These are phyloP conservation scores for Neostethus bicornis DNA, from an alignment of 2,797 vertebrate species.

Conservation along the genomic window DNA sequence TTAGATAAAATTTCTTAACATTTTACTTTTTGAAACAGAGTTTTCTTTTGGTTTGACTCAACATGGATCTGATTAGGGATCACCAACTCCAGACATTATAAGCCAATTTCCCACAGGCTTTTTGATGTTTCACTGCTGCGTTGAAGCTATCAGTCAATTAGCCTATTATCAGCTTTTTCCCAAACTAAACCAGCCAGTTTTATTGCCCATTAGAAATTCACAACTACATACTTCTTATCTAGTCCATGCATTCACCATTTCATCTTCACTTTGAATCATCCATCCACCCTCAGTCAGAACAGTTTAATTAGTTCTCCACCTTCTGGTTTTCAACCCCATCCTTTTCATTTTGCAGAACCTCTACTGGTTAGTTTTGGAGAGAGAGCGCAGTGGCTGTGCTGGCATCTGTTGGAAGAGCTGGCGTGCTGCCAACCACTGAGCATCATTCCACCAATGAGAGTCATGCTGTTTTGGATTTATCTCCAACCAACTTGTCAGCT, in stretches of 20 bases:
- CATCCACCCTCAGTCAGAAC: slow-evolving; percentile 39
- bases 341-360: slow-evolving; percentile 42
- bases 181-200: too few species aligned
- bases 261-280: slow-evolving; percentile 16
- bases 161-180: too few species aligned
- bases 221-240: not conserved
- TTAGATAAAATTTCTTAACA: not conserved
- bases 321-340: slow-evolving; percentile 24
- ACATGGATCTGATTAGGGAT: not conserved
- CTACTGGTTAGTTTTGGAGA: slow-evolving; percentile 50
- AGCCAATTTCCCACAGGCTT: too few species aligned
- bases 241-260: slow-evolving; percentile 2
- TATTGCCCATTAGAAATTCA: not conserved
- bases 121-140: too few species aligned
- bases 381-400: slow-evolving; percentile 59
- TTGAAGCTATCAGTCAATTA: too few species aligned
- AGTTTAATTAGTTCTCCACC: slow-evolving; percentile 28
- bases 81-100: too few species aligned
- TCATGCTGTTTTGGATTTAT: slow-evolving; percentile 70
- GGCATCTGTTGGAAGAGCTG: slow-evolving; percentile 66
- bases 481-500: slow-evolving; percentile 73
- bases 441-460: slow-evolving; percentile 65
- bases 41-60: not conserved
- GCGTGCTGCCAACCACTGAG: slow-evolving; percentile 55
- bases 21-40: not conserved